A percentile compares a stretch with the other conserved stretches of the same genome.
Conservation (phyloP, 2,113 vertebrate genomes). For the Danio rerio region GRCz12tu NC_133186.1:41994001-41994500, state of each 20-base stretch:
- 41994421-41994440: constrained; percentile 93
- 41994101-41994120: too few relatives aligned
- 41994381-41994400: constrained; percentile 88
- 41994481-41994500: constrained; percentile 82
- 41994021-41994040: too few relatives aligned
- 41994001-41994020: too few relatives aligned
- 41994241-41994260: constrained; percentile 91
- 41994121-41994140: too few relatives aligned
- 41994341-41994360: not conserved
- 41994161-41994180: too few relatives aligned
- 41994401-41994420: constrained; percentile 90
- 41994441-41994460: constrained; percentile 95
- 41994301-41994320: not conserved
- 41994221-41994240: constrained; percentile 92
- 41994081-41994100: too few relatives aligned
- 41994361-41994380: constrained; percentile 97
- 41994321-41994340: not conserved
- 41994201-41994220: constrained; percentile 80
- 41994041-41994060: too few relatives aligned
- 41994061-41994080: too few relatives aligned
- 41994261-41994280: constrained; percentile 93
- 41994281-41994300: constrained; percentile 84
- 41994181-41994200: too few relatives aligned
- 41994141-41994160: too few relatives aligned
- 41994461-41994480: constrained; percentile 91